A percentile compares a stretch with the other conserved stretches of the same genome.
These are phyloP conservation scores for Drosophila birchii DNA, from an alignment of 2,888 invertebrate species.

Conservation along the genomic window DNA sequence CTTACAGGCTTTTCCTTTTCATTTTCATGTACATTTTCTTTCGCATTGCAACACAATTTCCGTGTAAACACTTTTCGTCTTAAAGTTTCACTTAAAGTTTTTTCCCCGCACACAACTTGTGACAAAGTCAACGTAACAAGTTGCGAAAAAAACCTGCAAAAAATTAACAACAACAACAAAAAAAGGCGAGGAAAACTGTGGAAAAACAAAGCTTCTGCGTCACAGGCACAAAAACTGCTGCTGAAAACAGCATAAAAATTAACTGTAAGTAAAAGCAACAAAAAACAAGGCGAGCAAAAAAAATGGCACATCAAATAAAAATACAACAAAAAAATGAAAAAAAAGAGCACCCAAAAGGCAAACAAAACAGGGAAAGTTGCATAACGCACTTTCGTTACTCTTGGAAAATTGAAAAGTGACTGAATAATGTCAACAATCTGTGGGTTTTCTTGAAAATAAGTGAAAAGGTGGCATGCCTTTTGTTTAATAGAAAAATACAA, in stretches of 20 bases:
- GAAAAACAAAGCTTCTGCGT: slow-evolving; percentile 10
- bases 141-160: slow-evolving; percentile 41
- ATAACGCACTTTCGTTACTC: slow-evolving; percentile 2
- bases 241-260: slow-evolving; percentile 51
- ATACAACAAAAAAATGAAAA: slow-evolving; percentile 11
- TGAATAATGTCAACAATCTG: background rate
- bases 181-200: background rate
- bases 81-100: slow-evolving; percentile 39
- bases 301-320: slow-evolving; percentile 22
- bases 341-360: slow-evolving; percentile 21
- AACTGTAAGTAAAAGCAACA: slow-evolving; percentile 58
- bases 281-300: slow-evolving; percentile 17
- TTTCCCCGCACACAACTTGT: slow-evolving; percentile 22
- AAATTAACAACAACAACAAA: slow-evolving; percentile 17
- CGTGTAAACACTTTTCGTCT: slow-evolving; percentile 29
- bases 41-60: slow-evolving; percentile 23
- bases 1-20: background rate
- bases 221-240: slow-evolving; percentile 4
- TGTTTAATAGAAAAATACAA: background rate
- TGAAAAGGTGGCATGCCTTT: background rate
- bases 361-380: slow-evolving; percentile 6
- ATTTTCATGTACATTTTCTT: background rate
- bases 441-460: background rate
- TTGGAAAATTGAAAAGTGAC: background rate
- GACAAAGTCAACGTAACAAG: slow-evolving; percentile 47